Conservation (phyloP, 2,113 vertebrate genomes). For the Kryptolebias marmoratus region DNA sequence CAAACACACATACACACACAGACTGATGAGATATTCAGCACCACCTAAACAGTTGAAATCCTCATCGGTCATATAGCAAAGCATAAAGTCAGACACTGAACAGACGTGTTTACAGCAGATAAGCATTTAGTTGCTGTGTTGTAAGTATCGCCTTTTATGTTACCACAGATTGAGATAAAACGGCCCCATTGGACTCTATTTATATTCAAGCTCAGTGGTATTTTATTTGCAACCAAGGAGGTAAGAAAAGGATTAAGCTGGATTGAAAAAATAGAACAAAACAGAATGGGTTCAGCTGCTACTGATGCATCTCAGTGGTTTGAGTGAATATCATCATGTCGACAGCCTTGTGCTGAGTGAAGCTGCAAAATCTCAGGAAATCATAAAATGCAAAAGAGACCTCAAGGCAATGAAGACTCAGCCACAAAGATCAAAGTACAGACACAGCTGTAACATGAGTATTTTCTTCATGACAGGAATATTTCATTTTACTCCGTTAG, state of each 20-base stretch:
- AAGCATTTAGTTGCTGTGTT: conserved; percentile 26
- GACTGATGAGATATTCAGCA: conserved; percentile 2
- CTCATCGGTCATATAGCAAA: conserved; percentile 29
- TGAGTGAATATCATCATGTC: conserved; percentile 18
- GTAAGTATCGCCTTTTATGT: conserved; percentile 17
- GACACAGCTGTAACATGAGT: neutral
- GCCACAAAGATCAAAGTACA: conserved; percentile 24
- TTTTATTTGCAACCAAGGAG: conserved; percentile 18
- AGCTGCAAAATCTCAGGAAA: conserved; percentile 13
- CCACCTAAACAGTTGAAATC: conserved; percentile 14
- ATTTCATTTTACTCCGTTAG: conserved; percentile 3
- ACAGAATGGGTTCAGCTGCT: conserved; percentile 22
- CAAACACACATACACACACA: conserved; percentile 20
- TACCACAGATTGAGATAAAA: conserved; percentile 24
- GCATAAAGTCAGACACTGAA: conserved; percentile 34
- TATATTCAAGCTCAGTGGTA: conserved; percentile 13
- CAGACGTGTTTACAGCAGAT: conserved; percentile 37
- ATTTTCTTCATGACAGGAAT: neutral
- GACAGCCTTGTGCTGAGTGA: neutral
- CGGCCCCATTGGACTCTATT: conserved; percentile 13
- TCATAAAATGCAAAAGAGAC: conserved; percentile 16
- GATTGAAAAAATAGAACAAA: conserved; percentile 29
- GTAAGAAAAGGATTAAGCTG: conserved; percentile 8
- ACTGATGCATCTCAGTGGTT: neutral
- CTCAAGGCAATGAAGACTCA: neutral